Base-by-base conservation (phyloP, 2,888 invertebrate species). In the Formica aserva region DNA sequence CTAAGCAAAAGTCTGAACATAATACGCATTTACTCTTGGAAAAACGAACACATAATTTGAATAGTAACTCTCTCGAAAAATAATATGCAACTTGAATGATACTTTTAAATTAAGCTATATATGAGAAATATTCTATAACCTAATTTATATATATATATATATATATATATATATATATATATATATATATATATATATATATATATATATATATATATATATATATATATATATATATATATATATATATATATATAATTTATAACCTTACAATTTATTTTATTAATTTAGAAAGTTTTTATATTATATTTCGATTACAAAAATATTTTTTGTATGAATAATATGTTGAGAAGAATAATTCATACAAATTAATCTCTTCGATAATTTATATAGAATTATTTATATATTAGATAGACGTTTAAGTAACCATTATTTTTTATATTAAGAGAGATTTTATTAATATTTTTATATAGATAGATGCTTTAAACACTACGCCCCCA, bases 1-100 rank as follows among this genome's bases (percentile, higher is more conserved):
- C 41, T 82, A 86, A 88, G 75, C 18, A 22, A 62, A 45, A 57
- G 22, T 18, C 1, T 65, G 26, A 8, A 26, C 15, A 38, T 60
- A 69, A 18, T 22, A 55, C 18, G 3, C 22, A 69, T 67, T 26
- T 76, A 26, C 29, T 78, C 26, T 13, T 55, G n/a, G 26, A 66
- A 52, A 77, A 18, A 13, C 13, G n/a, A 66, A 4, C 52, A n/a
- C 3, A 32, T 26, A 26, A 1, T n/a, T 11, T 26, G 15, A 48
- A 48, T 32, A 13, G 9, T 32, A 48, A 11, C 9, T 63, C 15
- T 63, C 22, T 52, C n/a, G 1, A 45, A 62, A 45, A 13, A 63
- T 32, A n/a, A 45, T 22, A 29, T 38, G 18, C 15, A 48, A 18
- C 13, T 48, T 48, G n/a, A 18, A 55, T 52, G 1, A 11, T 71